phyloP scores from a whole-genome alignment of 2,888 invertebrate genomes.

The Metopia argyrocephala region DNA sequence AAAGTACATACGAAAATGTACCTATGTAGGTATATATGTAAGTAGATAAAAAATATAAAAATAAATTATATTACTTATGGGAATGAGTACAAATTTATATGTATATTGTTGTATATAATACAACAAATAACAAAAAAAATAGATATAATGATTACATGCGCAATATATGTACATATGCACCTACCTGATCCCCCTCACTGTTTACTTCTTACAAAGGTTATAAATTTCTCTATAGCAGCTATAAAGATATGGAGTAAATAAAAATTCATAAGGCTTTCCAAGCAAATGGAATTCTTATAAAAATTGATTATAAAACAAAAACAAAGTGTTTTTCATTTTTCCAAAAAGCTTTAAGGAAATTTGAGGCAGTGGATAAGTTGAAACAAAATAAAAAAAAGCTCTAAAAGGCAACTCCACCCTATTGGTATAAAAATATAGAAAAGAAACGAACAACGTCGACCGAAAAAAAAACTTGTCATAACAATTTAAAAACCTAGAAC shows the following conservation, averaged over 20 bases:
- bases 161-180: too few species aligned
- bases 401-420: conserved; percentile 49
- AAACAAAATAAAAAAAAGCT: conserved; percentile 24
- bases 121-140: not conserved
- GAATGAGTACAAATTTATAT: not conserved
- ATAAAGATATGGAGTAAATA: too few species aligned
- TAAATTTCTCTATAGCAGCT: too few species aligned
- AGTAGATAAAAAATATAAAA: not conserved
- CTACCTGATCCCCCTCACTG: too few species aligned
- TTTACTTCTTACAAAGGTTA: too few species aligned
- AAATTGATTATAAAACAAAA: not conserved
- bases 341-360: conserved; percentile 32
- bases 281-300: not conserved
- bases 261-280: conserved; percentile 15
- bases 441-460: not conserved
- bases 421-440: not conserved
- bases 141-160: too few species aligned
- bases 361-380: too few species aligned
- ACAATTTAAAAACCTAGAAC: not conserved
- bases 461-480: conserved; percentile 6
- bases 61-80: not conserved
- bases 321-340: not conserved
- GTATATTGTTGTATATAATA: not conserved
- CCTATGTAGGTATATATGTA: not conserved
- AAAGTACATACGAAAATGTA: not conserved